Evolutionary conservation across 2,888 invertebrate genomes (phyloP).

Genomic region (Eledona agricola): DNA sequence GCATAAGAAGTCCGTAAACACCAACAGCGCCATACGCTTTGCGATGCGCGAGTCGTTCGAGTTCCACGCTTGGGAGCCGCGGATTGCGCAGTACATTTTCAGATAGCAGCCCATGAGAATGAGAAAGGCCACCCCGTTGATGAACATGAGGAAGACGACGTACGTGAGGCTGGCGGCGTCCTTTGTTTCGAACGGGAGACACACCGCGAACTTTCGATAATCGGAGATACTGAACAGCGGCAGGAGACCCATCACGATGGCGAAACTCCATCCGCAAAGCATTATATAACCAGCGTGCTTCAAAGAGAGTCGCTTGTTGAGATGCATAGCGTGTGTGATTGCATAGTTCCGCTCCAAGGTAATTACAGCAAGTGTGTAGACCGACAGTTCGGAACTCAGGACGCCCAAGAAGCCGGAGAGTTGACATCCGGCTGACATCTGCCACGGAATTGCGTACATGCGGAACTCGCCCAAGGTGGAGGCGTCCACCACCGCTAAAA

Average conservation of each 20-base stretch:
- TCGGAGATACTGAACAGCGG: slow-evolving; percentile 93
- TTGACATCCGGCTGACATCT: slow-evolving; percentile 92
- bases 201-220: slow-evolving; percentile 96
- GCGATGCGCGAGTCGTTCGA: slow-evolving; percentile 96
- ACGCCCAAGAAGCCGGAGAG: slow-evolving; percentile 95
- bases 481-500: slow-evolving; percentile 94
- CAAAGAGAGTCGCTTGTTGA: slow-evolving; percentile 91
- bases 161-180: slow-evolving; percentile 83
- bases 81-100: slow-evolving; percentile 97
- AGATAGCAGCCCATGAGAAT: slow-evolving; percentile 96
- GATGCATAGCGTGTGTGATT: slow-evolving; percentile 96
- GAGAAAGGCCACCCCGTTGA: slow-evolving; percentile 93
- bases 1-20: slow-evolving; percentile 96
- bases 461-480: slow-evolving; percentile 95
- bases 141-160: slow-evolving; percentile 87
- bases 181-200: slow-evolving; percentile 91
- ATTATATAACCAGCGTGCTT: slow-evolving; percentile 92
- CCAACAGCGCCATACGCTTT: slow-evolving; percentile 94
- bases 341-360: slow-evolving; percentile 96
- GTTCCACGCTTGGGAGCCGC: slow-evolving; percentile 98
- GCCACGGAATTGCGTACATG: slow-evolving; percentile 97
- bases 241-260: slow-evolving; percentile 84
- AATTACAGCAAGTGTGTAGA: slow-evolving; percentile 95
- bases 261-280: slow-evolving; percentile 92
- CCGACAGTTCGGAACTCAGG: slow-evolving; percentile 91